Conservation (phyloP, 2,113 vertebrate species). For the Corydoras sp. region DNA sequence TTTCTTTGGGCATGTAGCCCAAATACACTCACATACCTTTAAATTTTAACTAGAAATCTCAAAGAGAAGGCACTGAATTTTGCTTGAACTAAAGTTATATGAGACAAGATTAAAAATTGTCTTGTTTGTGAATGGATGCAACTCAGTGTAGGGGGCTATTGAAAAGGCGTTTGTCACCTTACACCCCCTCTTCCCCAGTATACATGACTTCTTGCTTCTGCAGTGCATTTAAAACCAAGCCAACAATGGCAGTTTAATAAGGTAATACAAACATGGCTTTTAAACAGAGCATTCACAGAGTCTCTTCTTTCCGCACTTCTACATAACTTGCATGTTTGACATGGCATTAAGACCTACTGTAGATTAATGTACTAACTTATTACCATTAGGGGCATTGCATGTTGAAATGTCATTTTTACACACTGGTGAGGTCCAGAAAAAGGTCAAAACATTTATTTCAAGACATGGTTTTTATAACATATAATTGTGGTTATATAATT, state of each 20-base stretch:
- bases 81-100: no score
- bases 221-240: slow-evolving; percentile 29
- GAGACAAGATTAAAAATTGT: no score
- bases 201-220: slow-evolving; percentile 11
- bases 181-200: neutral
- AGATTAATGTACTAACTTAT: neutral
- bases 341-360: neutral
- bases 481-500: no score
- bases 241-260: slow-evolving; percentile 26
- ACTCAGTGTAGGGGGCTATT: neutral
- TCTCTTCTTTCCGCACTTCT: slow-evolving; percentile 11
- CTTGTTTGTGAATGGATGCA: neutral
- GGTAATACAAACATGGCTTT: slow-evolving; percentile 37
- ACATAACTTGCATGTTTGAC: neutral
- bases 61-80: no score
- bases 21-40: no score
- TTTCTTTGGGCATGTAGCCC: no score
- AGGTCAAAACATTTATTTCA: no score
- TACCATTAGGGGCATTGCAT: slow-evolving; percentile 12
- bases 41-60: no score
- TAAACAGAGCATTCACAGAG: neutral
- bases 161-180: no score
- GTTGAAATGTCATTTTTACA: neutral
- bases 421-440: no score
- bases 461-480: no score